Base-by-base conservation (phyloP, 2,888 invertebrate genomes). In the Acanthosoma haemorrhoidale region DNA sequence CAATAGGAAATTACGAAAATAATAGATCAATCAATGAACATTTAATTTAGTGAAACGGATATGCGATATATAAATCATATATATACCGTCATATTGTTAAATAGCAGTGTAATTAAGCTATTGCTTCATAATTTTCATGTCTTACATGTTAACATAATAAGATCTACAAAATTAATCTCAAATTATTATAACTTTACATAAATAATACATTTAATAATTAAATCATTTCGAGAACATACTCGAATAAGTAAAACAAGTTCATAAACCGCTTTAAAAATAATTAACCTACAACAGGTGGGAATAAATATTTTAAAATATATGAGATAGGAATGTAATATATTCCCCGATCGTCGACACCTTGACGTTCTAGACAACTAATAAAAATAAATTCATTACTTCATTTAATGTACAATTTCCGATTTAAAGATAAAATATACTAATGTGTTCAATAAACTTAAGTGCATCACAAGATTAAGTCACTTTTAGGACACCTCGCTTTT, bases 21-120 rank as follows among this genome's bases (percentile, higher is more conserved):
- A 18, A 60, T 13, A 18, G 21, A 51, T 29, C 39, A 41, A 63
- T 64, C 41, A 51, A 67, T 34, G 43, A 67, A 67, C 51, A 67
- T 67, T 67, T 66, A 66, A 66, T 66, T 67, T 57, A 57, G 67
- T 57, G 67, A 67, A 67, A 67, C 31, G 32, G 43, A 43, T 67
- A 67, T 8, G 34, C 51, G 57, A 57, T 67, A 67, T 51, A 67
- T 57, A 67, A 67, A 67, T n/a, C n/a, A n/a, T 51, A 67, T 41
- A 64, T 41, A 64, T 64, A 64, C 16, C 64, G 64, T 51, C 25
- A 51, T 51, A 4, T 51, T 51, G 51, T 51, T 51, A 51, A 51
- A 51, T 51, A 51, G 51, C 51, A 51, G 51, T 51, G 51, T 51
- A 25, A 51, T 25, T 51, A n/a, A 51, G 51, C 51, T 51, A 51